Evolutionary conservation across 92 coral and sea anemone species (phyloP).

Genomic region (Ricordea florida): DNA sequence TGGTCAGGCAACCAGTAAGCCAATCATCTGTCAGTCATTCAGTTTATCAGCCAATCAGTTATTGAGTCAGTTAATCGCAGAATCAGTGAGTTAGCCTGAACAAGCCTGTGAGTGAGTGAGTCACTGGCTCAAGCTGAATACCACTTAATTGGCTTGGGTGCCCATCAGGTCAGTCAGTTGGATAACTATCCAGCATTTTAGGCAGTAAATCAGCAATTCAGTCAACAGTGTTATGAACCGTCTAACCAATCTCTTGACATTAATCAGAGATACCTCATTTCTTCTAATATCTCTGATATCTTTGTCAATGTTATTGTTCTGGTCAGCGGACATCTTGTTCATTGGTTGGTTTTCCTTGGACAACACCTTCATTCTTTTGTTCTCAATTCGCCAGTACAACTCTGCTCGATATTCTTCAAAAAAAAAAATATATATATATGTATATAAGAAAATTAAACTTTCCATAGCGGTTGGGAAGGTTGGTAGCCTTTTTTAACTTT

Average conservation of each 20-base stretch:
- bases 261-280: no score
- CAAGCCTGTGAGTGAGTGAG: no score
- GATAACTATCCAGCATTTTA: no score
- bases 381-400: slow-evolving; percentile 60
- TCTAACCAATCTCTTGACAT: no score
- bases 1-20: background rate
- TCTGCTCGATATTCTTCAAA: slow-evolving; percentile 59
- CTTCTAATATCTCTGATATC: background rate
- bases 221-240: no score
- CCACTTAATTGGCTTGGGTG: no score
- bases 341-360: slow-evolving; percentile 38
- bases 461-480: no score
- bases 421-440: background rate
- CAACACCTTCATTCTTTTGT: slow-evolving; percentile 36
- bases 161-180: no score
- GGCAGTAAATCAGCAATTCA: no score
- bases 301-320: slow-evolving; percentile 10
- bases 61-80: background rate
- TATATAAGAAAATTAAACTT: no score
- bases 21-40: background rate
- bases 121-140: no score
- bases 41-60: background rate
- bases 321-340: slow-evolving; percentile 7
- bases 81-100: background rate
- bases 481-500: no score